Evolutionary conservation across 2,797 vertebrate species (phyloP), one percentile per base, ranked within the genome.

Genomic region (Serranus cabrilla): DNA sequence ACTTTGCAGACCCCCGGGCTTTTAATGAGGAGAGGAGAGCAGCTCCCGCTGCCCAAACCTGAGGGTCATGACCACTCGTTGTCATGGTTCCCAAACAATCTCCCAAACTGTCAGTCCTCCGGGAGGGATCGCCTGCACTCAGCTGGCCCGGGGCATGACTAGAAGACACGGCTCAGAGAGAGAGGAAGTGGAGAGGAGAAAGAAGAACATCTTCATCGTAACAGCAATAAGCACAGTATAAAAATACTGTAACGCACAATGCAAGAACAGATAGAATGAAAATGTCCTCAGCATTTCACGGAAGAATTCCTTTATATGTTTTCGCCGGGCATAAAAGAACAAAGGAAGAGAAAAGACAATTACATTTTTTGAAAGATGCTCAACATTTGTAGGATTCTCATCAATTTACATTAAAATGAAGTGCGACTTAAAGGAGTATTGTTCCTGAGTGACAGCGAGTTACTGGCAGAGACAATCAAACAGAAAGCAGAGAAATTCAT

Each of bases 21-120:
- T 52, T 66, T 61, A 72, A 78, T 71, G 59, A 71, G 13, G 14
- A 52, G 61, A 52, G 46, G 47, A 74, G 58, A 49, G 7, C 0
- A 11, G 72, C 39, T 78, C 51, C 61, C 55, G 2, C 68, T 71
- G 54, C 50, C 51, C 54, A 66, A 64, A 65, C 51, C 49, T 8
- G 2, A 71, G 67, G 82, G 71, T 80, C 42, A 56, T n/a, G 56
- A 71, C 65, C 70, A 21, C 47, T 73, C 5, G 46, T 84, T 69
- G 67, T 78, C 80, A 84, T 27, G 62, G 66, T 58, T 87, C 60
- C 58, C 21, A 51, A 55, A 69, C 67, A 79, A 70, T 78, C 43
- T 72, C 43, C 13, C 56, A 74, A 69, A 66, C 50, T 60, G 82
- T 37, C 70, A 46, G 78, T 76, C 62, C 52, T 37, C 45, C 1